Evolutionary conservation across 2,797 vertebrate species (phyloP).

Genomic region (Eleutherodactylus coqui): DNA sequence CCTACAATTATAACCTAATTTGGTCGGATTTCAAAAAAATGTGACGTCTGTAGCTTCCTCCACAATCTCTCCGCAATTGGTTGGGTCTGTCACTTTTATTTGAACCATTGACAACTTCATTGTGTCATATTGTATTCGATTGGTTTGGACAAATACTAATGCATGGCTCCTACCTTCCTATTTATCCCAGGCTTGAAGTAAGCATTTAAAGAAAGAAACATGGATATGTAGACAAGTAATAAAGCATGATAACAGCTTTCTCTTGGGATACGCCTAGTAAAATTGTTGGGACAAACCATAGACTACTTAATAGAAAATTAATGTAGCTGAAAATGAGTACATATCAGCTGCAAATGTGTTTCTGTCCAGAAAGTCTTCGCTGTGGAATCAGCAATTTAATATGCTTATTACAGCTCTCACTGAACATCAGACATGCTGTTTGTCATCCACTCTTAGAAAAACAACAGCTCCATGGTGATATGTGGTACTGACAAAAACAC

Average conservation of each 20-base stretch:
- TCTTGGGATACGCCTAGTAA: conserved; percentile 24
- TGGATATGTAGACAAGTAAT: background rate
- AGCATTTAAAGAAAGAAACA: background rate
- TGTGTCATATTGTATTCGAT: background rate
- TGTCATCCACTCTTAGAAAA: background rate
- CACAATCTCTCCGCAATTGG: too few relatives aligned
- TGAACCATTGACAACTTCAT: background rate
- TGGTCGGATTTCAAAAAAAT: too few relatives aligned
- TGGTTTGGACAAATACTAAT: background rate
- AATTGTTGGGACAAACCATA: conserved; percentile 16
- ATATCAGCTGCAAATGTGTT: conserved; percentile 40
- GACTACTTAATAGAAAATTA: conserved; percentile 55
- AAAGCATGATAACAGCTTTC: background rate
- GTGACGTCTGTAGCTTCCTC: too few relatives aligned
- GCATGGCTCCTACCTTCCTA: too few relatives aligned
- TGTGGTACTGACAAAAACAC: background rate
- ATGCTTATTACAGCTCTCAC: conserved; percentile 20
- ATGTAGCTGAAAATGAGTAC: conserved; percentile 57
- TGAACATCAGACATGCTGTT: conserved; percentile 2
- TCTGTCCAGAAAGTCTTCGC: conserved; percentile 23
- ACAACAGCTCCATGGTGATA: background rate
- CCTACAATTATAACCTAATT: too few relatives aligned
- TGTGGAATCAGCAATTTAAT: conserved; percentile 42
- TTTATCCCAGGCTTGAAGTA: background rate
- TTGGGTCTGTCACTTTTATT: background rate